Base-by-base conservation (phyloP, 1,140 invertebrate genomes). In the Dendrolimus kikuchii region DNA sequence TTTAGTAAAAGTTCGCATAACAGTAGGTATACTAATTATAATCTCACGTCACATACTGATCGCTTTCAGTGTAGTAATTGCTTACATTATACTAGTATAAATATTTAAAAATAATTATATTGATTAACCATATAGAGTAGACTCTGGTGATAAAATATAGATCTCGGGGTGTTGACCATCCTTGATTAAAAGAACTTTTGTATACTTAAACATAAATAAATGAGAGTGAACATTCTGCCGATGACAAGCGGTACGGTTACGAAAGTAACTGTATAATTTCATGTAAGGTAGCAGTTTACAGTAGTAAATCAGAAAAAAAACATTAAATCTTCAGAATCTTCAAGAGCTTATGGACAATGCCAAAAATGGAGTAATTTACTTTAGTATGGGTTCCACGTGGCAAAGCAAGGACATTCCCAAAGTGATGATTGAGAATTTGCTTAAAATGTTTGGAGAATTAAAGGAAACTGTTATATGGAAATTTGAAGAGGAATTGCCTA, bases 391-490 rank as follows among this genome's bases (percentile, higher is more conserved):
- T 2, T 91, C 90, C 0, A 90, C 89, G 72, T 60, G 91, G 0
- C 87, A 89, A 41, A 88, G 87, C 51, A 68, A 75, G 2, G 82
- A 81, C 4, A 81, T 92, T 66, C 80, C 88, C 0, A 41, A 71
- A 5, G 61, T 83, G 0, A 89, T 88, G 55, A 78, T 82, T 39
- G 54, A 75, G 0, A 73, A 59, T 6, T 61, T 93, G 5, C 23
- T 93, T 0, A 78, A 88, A 0, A 81, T 90, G 2, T 88, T 93
- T 40, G 66, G 61, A 1, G 71, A 78, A 6, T 62, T 93, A 0
- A 89, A 91, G 39, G 88, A 91, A 47, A 90, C 87, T 7, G 85
- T 93, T 0, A 71, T 93, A 0, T 93, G 91, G 92, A 93, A 93
- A 64, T 93, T 89, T 68, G 92, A 93, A 64, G 81, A 70, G 1